Evolutionary conservation across 2,888 invertebrate species (phyloP).

Genomic region (Antheraea yamamai): DNA sequence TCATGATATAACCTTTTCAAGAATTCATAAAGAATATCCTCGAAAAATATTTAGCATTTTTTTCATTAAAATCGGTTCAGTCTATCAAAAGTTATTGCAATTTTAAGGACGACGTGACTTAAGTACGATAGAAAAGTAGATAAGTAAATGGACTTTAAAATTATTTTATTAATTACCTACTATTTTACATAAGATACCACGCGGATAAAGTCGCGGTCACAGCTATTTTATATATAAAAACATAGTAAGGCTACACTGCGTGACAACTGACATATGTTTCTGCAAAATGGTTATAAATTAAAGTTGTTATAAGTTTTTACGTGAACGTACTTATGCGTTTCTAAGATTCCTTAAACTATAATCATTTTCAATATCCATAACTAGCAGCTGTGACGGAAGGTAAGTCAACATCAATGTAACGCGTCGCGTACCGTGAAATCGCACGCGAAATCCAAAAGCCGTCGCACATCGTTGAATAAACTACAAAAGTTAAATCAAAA

Average conservation of each 20-base stretch:
- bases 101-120: too few species aligned
- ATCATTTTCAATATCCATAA: conserved; percentile 45
- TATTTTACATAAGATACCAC: too few species aligned
- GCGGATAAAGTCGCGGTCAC: too few species aligned
- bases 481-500: conserved; percentile 67
- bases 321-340: conserved; percentile 21
- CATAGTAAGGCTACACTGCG: background rate
- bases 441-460: conserved; percentile 77
- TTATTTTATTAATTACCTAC: too few species aligned
- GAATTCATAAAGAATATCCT: too few species aligned
- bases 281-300: conserved; percentile 1
- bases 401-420: conserved; percentile 82
- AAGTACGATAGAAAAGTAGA: too few species aligned
- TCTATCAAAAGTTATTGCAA: too few species aligned
- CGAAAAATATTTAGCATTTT: too few species aligned
- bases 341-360: conserved; percentile 32
- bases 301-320: background rate
- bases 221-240: background rate
- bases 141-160: too few species aligned
- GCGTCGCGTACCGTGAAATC: conserved; percentile 74
- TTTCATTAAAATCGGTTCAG: too few species aligned
- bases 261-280: background rate
- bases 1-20: too few species aligned
- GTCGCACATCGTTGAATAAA: conserved; percentile 63
- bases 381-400: conserved; percentile 81